These are phyloP conservation scores for Rhynchotus rufescens DNA, from an alignment of 2,797 vertebrate genomes.

Conservation along the genomic window DNA sequence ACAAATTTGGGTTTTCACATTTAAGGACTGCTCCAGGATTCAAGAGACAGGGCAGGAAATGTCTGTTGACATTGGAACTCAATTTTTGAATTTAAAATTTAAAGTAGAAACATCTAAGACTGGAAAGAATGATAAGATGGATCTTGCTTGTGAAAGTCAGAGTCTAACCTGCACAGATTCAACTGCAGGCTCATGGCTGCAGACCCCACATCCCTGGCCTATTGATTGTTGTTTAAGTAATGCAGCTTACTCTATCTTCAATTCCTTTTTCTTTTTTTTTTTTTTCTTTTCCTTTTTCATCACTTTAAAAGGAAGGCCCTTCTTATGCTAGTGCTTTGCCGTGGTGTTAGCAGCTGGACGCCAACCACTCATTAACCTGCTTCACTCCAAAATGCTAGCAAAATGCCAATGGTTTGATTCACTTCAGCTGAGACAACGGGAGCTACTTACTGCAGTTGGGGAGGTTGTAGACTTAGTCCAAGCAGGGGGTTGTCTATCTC, in stretches of 20 bases:
- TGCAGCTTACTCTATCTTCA: neutral
- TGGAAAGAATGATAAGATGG: neutral
- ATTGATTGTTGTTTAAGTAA: neutral
- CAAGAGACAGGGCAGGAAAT: neutral
- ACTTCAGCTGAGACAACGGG: neutral
- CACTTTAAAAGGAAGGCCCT: neutral
- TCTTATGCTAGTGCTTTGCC: neutral
- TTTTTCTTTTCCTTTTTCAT: neutral
- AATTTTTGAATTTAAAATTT: no score
- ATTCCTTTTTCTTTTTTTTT: neutral
- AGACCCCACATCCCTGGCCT: neutral
- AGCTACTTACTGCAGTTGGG: neutral
- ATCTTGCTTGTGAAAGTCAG: neutral
- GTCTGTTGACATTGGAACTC: neutral
- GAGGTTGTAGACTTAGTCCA: neutral
- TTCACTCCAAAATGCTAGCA: neutral
- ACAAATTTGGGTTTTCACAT: neutral
- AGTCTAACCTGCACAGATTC: neutral
- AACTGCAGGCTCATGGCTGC: neutral
- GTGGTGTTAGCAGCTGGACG: neutral
- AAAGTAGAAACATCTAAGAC: neutral
- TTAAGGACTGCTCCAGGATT: neutral
- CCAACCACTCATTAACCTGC: neutral
- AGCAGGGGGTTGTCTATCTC: neutral
- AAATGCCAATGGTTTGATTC: neutral